Conservation (phyloP, 2,888 invertebrate genomes). For the Lampropteryx suffumata region DNA sequence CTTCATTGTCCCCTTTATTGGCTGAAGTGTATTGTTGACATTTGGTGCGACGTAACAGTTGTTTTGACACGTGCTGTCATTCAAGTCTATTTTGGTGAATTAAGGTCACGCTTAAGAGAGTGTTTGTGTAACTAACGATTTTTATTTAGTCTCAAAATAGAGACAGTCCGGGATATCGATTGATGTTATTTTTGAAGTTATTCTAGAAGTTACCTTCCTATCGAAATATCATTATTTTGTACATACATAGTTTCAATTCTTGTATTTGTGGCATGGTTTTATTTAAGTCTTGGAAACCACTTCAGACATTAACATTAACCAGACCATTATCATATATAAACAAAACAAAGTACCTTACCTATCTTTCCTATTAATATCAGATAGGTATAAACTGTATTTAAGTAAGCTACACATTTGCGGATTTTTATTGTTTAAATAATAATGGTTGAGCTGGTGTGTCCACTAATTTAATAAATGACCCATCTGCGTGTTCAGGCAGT, state of each 20-base stretch:
- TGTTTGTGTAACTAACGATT: constrained; percentile 26
- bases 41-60: constrained; percentile 32
- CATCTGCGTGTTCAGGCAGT: constrained; percentile 29
- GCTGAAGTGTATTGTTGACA: constrained; percentile 31
- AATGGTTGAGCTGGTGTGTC: constrained; percentile 11
- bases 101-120: constrained; percentile 30
- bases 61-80: constrained; percentile 33
- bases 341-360: no score
- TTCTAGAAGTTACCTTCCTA: no score
- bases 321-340: no score
- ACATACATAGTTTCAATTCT: no score
- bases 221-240: no score
- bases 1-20: constrained; percentile 35
- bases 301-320: no score
- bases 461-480: constrained; percentile 31
- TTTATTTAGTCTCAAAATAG: constrained; percentile 29
- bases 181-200: constrained; percentile 19
- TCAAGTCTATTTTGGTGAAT: constrained; percentile 26
- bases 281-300: no score
- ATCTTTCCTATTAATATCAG: no score
- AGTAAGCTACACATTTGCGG: no score
- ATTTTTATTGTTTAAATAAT: constrained; percentile 6
- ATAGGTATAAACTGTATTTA: no score
- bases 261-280: no score
- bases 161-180: constrained; percentile 23